A percentile compares a stretch with the other conserved stretches of the same genome.
Evolutionary conservation across 2,797 vertebrate species (phyloP).

Genomic region (Cyprinodon diabolis): DNA sequence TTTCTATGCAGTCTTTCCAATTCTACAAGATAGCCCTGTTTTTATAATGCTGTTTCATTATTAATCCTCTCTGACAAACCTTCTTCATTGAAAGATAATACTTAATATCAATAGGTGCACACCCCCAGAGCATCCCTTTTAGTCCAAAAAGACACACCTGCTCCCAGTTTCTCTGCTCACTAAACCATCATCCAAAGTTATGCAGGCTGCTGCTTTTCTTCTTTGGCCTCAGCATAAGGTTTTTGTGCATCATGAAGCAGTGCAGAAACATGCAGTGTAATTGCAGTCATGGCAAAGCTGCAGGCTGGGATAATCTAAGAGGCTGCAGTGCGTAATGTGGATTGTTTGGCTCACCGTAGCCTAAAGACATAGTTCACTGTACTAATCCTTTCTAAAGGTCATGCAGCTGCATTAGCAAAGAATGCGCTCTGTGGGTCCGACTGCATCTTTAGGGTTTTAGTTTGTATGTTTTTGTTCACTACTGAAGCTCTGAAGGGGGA

Average conservation of each 20-base stretch:
- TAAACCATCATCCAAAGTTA: not conserved
- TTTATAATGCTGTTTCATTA: no score
- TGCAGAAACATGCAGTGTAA: slow-evolving; percentile 27
- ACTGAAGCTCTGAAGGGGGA: not conserved
- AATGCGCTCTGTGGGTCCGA: not conserved
- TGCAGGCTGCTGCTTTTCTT: slow-evolving; percentile 2
- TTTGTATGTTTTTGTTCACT: not conserved
- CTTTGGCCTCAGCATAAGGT: slow-evolving; percentile 13
- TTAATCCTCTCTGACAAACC: no score
- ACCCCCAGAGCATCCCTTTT: no score
- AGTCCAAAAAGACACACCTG: not conserved
- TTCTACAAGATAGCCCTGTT: no score
- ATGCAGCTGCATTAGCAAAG: slow-evolving; percentile 24
- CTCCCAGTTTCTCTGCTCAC: not conserved
- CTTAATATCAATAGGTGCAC: not conserved
- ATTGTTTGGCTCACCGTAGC: slow-evolving; percentile 57
- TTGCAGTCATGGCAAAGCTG: slow-evolving; percentile 14
- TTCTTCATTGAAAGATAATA: no score
- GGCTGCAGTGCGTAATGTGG: slow-evolving; percentile 50
- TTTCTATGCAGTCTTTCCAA: no score
- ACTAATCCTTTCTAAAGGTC: slow-evolving; percentile 69
- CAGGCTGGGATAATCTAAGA: slow-evolving; percentile 45
- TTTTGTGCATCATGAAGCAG: slow-evolving; percentile 26
- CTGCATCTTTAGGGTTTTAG: slow-evolving; percentile 19
- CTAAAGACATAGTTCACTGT: slow-evolving; percentile 66